Evolutionary conservation across 2,113 vertebrate genomes (phyloP).

Genomic region (Notarius lentiginosus): DNA sequence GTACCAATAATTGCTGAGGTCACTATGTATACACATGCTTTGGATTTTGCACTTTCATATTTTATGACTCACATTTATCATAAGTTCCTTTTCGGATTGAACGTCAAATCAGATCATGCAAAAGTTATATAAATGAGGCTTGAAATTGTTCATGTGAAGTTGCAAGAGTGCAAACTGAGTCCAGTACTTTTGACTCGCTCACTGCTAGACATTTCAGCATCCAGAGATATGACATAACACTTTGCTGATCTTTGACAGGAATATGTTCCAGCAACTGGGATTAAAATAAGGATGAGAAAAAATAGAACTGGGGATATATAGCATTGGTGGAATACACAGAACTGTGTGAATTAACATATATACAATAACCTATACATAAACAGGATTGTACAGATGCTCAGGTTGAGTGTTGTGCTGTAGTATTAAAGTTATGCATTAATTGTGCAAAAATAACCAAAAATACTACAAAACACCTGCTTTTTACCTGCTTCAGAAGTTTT

Average conservation of each 20-base stretch:
- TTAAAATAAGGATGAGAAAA: constrained; percentile 13
- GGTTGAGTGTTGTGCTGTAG: background rate
- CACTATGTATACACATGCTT: background rate
- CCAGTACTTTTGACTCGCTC: background rate
- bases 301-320: background rate
- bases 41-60: background rate
- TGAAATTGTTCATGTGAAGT: background rate
- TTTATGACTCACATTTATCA: background rate
- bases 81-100: background rate
- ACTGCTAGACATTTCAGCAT: background rate
- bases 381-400: background rate
- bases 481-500: background rate
- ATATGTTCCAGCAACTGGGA: constrained; percentile 1
- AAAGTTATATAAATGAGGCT: background rate
- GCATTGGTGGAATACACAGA: background rate
- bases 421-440: too few species aligned
- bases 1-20: too few species aligned
- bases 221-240: constrained; percentile 13
- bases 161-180: background rate
- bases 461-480: background rate
- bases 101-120: background rate
- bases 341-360: constrained; percentile 16
- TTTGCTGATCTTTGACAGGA: constrained; percentile 23
- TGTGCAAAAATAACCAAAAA: background rate
- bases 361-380: background rate